These are phyloP conservation scores for Ceramica pisi DNA, from an alignment of 2,888 invertebrate species.

Conservation along the genomic window DNA sequence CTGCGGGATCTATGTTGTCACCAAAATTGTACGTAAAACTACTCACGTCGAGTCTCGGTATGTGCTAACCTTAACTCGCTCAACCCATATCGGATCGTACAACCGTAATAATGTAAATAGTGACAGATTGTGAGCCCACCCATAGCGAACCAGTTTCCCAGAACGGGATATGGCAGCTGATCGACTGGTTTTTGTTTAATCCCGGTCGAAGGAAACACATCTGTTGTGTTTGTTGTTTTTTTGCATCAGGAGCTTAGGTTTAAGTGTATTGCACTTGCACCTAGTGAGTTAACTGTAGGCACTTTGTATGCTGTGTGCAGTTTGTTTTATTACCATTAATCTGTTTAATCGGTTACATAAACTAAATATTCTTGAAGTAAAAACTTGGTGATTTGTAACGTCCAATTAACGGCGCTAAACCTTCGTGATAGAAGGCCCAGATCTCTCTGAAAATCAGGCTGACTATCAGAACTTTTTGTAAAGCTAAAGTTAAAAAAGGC, in stretches of 20 bases:
- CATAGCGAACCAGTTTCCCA: constrained; percentile 41
- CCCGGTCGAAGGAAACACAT: neutral
- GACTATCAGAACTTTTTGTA: no score
- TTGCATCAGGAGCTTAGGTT: neutral
- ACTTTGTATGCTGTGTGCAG: no score
- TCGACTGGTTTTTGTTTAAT: constrained; percentile 42
- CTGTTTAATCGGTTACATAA: no score
- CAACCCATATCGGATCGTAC: constrained; percentile 36
- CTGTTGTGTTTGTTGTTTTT: constrained; percentile 1
- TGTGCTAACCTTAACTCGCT: neutral
- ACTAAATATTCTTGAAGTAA: no score
- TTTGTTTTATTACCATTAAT: no score
- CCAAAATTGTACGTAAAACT: no score
- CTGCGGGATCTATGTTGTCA: no score
- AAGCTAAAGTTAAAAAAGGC: neutral
- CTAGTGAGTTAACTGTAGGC: neutral
- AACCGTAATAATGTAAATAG: constrained; percentile 46
- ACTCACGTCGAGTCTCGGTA: neutral
- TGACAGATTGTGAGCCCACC: constrained; percentile 58
- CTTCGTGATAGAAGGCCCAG: no score
- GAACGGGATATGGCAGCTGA: constrained; percentile 53
- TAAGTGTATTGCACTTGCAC: neutral
- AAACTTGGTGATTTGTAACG: no score
- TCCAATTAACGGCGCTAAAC: no score
- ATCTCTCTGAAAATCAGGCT: no score